Evolutionary conservation across 2,888 invertebrate genomes (phyloP), one percentile per base, ranked within the genome.

Genomic region (Oeneis ivallda): DNA sequence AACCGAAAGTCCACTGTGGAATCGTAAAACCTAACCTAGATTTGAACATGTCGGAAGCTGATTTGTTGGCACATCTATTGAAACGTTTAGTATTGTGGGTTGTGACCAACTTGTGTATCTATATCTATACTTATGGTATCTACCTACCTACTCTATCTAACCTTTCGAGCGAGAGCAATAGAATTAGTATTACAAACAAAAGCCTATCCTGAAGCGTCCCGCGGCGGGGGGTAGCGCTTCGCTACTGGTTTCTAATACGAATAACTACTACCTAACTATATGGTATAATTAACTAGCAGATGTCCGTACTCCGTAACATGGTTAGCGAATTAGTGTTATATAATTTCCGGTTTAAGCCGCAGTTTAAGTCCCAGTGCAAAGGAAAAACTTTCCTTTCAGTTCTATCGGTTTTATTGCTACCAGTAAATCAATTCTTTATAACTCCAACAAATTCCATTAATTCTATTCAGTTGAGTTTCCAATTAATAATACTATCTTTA

Each of bases 91-190:
- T 13, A n/a, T 7, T 52, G 32, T n/a, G 13, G 32, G n/a, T 7
- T 52, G 32, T n/a, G 13, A 32, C 32, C 32, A 32, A 13, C 50
- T 6, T 1, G 2, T 32, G 13, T 26, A 26, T n/a, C n/a, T n/a
- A n/a, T 52, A 52, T 6, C 32, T 52, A 49, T 49, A 49, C 26
- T 19, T 13, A 47, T 47, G 47, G 13, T 50, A 50, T 50, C 50
- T 50, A n/a, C n/a, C 50, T 26, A 50, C 11, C 50, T 32, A n/a
- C n/a, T n/a, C n/a, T n/a, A n/a, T 52, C 1, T 32, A 26, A n/a
- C 50, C 50, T 15, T 47, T 52, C 32, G n/a, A 52, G 50, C 50
- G n/a, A n/a, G 32, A 7, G 50, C 50, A 13, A 32, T 52, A 52
- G 32, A n/a, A 52, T 52, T 19, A 45, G 45, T 26, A 11, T 26